Base-by-base conservation (phyloP, 2,797 vertebrate species). In the Paguma larvata region DNA sequence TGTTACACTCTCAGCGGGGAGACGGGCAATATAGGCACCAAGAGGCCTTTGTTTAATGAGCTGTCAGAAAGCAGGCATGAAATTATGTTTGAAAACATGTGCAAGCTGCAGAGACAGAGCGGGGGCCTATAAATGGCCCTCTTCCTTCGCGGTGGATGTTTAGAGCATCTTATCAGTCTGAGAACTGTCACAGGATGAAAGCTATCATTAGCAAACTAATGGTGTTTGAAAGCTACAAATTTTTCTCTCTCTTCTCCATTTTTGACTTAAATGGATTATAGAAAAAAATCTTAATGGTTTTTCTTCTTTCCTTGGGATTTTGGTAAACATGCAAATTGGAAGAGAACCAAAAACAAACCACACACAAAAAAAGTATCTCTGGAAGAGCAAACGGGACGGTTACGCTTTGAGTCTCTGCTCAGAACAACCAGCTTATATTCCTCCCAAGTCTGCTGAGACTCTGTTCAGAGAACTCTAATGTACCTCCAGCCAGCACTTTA, bases 41-140 rank as follows among this genome's bases (percentile, higher is more conserved):
- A 98, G 99, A 99, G 99, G 98, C 98, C 98, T 99, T 98, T 99
- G 99, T 99, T 99, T 99, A 99, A 99, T 99, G 99, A 99, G 98
- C 98, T 99, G 99, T 99, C 99, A 99, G 98, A 98, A 99, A 98
- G 98, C 98, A 98, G 98, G 98, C 98, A 99, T 98, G 98, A 98
- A 99, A 99, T 99, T 99, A 99, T 98, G 98, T 98, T 98, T 98
- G 98, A 98, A 99, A 99, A 99, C 98, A 99, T 98, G 98, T 98
- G 99, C 98, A 97, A 98, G 98, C 98, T 97, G 98, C 98, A 98
- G 98, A 99, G 98, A 98, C 97, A 96, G 98, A 98, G 97, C 86
- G 0, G 84, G 97, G 97, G 97, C 98, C 98, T 97, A 25, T 98
- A 98, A 99, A 99, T 95, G 98, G 97, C 96, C 98, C 95, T 98